Conservation (phyloP, 1,140 invertebrate species). For the Notospermus geniculatus region DNA sequence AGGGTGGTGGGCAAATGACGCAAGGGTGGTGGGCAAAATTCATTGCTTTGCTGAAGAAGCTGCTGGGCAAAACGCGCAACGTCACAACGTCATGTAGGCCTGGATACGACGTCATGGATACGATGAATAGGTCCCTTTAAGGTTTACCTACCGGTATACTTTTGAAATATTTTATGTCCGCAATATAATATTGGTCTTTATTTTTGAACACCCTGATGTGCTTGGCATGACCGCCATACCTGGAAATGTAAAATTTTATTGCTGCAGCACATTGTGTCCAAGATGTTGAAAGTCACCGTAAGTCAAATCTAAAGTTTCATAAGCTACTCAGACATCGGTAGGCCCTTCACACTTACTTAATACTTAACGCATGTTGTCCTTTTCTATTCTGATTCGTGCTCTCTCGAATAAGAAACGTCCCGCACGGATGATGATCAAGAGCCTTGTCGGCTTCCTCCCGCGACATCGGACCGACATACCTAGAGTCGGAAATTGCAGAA, state of each 20-base stretch:
- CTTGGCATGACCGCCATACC: conserved; percentile 78
- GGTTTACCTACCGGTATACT: conserved; percentile 58
- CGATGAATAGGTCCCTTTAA: too few relatives aligned
- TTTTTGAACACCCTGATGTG: conserved; percentile 78
- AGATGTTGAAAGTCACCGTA: neutral
- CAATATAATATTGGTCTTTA: conserved; percentile 71
- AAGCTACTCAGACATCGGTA: too few relatives aligned
- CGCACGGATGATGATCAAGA: conserved; percentile 75
- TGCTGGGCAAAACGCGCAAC: too few relatives aligned
- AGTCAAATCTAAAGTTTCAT: neutral
- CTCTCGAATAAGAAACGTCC: conserved; percentile 84
- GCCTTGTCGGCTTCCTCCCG: conserved; percentile 75
- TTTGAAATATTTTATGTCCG: conserved; percentile 85
- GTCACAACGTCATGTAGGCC: too few relatives aligned
- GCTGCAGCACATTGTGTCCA: too few relatives aligned
- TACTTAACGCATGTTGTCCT: conserved; percentile 74
- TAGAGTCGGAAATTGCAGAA: conserved; percentile 21
- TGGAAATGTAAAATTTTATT: too few relatives aligned
- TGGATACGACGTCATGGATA: too few relatives aligned
- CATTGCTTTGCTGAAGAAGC: too few relatives aligned
- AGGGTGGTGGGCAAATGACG: too few relatives aligned
- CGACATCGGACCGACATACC: conserved; percentile 80
- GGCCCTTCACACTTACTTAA: conserved; percentile 86
- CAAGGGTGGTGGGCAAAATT: too few relatives aligned
- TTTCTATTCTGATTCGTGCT: conserved; percentile 61